Base-by-base conservation (phyloP, 2,888 invertebrate species). In the Plebejus melissa region DNA sequence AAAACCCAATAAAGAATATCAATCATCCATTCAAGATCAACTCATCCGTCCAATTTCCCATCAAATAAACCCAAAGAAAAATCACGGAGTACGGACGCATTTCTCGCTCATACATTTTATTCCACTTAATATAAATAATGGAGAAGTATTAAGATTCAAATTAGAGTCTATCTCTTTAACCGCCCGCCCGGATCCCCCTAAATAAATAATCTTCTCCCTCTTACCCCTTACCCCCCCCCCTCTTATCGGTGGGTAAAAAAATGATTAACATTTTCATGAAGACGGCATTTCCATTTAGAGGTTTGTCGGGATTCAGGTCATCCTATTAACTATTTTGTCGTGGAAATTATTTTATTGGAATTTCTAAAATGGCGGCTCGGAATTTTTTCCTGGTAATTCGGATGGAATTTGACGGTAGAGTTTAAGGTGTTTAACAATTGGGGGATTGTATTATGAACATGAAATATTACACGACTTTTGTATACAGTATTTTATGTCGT, bases 101-200 rank as follows among this genome's bases (percentile, higher is more conserved):
- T 85, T 83, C 82, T 84, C 82, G 78, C 81, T 82, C 80, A 87
- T 90, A 86, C 86, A 87, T 88, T 89, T 89, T 85, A 83, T 82
- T 83, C 84, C 82, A 84, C 88, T 88, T 85, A 88, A 88, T 90
- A 89, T 91, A 90, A 91, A 89, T 88, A 90, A 91, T 90, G 87
- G 86, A 83, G 81, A 82, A 83, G 86, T 87, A 88, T 90, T 90
- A 90, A 88, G 87, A 90, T 90, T 90, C 87, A 89, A 90, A 90
- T 91, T 88, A 87, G 86, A 83, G 86, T 86, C 84, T 87, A 89
- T 89, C 89, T 87, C 82, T 86, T 88, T 87, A 88, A 86, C 86
- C 81, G 80, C 84, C 85, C 84, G 79, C 22, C 22, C 22, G 22
- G 22, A 81, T 79, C 81, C 82, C 81, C 85, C 85, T 86, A 84